Base-by-base conservation (phyloP, 2,888 invertebrate genomes). In the Vandiemenella viatica region DNA sequence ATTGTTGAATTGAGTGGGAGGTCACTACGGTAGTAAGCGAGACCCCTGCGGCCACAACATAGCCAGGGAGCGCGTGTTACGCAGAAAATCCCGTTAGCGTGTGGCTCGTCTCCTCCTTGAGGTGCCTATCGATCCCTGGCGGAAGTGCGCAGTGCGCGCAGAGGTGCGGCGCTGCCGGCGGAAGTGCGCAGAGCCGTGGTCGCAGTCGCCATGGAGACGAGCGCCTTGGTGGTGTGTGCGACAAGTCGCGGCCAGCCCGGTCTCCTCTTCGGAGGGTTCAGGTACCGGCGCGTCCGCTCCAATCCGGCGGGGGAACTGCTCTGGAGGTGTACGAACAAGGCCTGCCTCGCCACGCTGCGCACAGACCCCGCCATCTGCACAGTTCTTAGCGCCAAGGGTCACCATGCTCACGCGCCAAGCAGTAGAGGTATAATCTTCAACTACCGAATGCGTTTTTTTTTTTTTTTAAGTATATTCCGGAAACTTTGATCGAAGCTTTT, bases 281-380 rank as follows among this genome's bases (percentile, higher is more conserved):
- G 47, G 18, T 51, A 51, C 37, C 26, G 51, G 18, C 41, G 43
- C 22, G 37, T 51, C 18, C 48, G 51, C 6, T 21, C 22, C 22
- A 45, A 42, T 22, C 40, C 38, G 21, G 17, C 17, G 5, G 48
- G 45, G 3, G 48, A 45, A 16, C 22, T 48, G 8, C 26, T 51
- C 10, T 51, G 51, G 51, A 40, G 48, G 10, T 51, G 51, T 37
- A 51, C 51, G 6, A 40, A 45, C 7, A 51, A 51, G 45, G 37
- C 48, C 3, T 50, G 48, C 15, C 32, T 47, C 5, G 45, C 32
- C 17, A 19, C 32, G 10, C 41, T 51, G n/a, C 51, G 51, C 13
- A 45, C 45, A 10, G 37, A 51, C 37, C 17, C 22, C 18, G 44
- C 21, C 15, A 38, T 32, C 13, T 43, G 42, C 2, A 15, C 26